phyloP scores from a whole-genome alignment of 2,797 vertebrate species.

The Masticophis lateralis region DNA sequence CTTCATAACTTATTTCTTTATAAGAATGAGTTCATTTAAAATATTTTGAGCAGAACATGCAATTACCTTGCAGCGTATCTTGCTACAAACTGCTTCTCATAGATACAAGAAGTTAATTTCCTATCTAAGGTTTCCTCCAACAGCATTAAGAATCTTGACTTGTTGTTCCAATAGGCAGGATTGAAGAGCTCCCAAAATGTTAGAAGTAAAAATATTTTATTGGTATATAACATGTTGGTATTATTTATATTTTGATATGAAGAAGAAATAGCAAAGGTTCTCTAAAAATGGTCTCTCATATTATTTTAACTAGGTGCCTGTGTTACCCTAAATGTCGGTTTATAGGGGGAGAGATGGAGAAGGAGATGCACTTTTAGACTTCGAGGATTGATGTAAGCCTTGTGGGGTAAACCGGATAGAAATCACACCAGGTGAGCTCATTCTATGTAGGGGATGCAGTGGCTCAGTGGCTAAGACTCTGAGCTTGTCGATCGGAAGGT shows the following conservation, averaged over 20 bases:
- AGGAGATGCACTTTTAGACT: neutral
- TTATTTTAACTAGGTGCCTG: neutral
- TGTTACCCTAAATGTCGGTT: neutral
- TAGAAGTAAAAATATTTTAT: neutral
- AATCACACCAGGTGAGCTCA: neutral
- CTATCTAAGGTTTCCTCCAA: slow-evolving; percentile 43
- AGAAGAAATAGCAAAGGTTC: neutral
- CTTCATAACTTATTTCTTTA: slow-evolving; percentile 77
- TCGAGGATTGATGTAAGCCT: neutral
- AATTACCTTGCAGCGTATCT: slow-evolving; percentile 62
- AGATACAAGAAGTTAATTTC: slow-evolving; percentile 65
- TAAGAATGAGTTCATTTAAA: slow-evolving; percentile 74
- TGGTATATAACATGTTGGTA: neutral
- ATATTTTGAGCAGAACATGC: slow-evolving; percentile 72
- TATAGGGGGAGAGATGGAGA: neutral
- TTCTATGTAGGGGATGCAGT: neutral
- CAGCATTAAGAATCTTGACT: slow-evolving; percentile 28
- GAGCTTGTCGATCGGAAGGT: no score
- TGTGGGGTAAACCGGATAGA: neutral
- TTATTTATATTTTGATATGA: neutral
- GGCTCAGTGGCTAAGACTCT: no score
- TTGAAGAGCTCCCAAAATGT: slow-evolving; percentile 2
- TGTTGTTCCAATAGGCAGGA: neutral
- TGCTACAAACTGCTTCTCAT: slow-evolving; percentile 59
- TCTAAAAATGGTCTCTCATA: neutral